Percentiles rank a stretch among this genome's conserved stretches.
Evolutionary conservation across 2,113 vertebrate genomes (phyloP).

Genomic region (Pomatorhinus ruficollis): DNA sequence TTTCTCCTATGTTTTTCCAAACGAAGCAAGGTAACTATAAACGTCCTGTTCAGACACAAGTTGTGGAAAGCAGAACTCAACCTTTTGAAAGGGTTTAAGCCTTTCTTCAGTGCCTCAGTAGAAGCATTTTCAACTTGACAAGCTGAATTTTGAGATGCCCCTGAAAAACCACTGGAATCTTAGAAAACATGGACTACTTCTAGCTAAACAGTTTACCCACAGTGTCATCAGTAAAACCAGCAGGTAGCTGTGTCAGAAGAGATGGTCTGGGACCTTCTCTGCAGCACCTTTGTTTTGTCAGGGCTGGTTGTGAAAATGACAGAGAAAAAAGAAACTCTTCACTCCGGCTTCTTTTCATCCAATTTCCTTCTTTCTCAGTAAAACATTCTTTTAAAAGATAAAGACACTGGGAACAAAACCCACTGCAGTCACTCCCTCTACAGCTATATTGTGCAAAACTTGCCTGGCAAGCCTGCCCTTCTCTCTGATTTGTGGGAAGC

Average conservation of each 20-base stretch:
- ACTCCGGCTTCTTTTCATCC: rapidly evolving
- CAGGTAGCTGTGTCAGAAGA: background rate
- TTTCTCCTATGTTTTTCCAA: background rate
- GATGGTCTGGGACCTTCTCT: background rate
- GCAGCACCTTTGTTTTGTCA: background rate
- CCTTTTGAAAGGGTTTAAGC: background rate
- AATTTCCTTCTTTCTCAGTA: background rate
- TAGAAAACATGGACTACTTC: background rate
- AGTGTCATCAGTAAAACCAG: background rate
- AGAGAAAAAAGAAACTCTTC: background rate
- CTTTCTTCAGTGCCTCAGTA: rapidly evolving
- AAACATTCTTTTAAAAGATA: background rate
- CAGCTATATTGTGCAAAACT: background rate
- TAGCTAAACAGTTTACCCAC: background rate
- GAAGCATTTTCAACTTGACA: background rate
- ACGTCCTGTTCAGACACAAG: rapidly evolving
- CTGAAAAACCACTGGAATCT: background rate
- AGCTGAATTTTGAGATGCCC: background rate
- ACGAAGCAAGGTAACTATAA: background rate
- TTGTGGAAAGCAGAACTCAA: background rate
- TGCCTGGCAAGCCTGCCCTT: background rate
- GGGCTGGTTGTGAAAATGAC: background rate
- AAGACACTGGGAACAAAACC: background rate
- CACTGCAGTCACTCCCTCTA: background rate
- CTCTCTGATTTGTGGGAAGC: background rate